Evolutionary conservation across 1,140 invertebrate genomes (phyloP), one percentile per base, ranked within the genome.

Genomic region (Pseudomyrmex concolor): DNA sequence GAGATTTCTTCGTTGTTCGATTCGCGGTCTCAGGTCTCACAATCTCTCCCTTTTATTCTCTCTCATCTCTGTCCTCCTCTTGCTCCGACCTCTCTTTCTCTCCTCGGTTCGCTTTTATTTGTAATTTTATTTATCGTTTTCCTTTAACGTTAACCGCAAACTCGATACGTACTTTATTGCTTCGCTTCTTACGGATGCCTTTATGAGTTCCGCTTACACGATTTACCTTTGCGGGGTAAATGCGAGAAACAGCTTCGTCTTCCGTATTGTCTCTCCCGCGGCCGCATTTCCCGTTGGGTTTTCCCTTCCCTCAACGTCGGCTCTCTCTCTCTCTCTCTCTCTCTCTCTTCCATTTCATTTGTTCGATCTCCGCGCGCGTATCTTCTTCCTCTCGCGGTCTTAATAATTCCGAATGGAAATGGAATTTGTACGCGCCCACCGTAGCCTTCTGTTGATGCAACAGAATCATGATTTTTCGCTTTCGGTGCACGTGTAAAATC

Each of bases 41-140:
- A 45, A 51, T 80, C 25, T 34, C 34, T 34, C 34, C 34, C 34
- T 34, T 34, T 7, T 7, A 34, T 34, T 34, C 34, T 34, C 34
- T 34, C 34, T 34, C 25, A 34, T 25, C 34, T 15, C 17, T 10
- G 34, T 25, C 5, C 34, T 34, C 34, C 5, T 25, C 22, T 22
- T 15, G 25, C 7, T 3, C 15, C 54, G 17, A 17, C 63, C 22
- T 43, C 17, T 17, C 17, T 55, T 13, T 83, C 72, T 57, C 43
- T 72, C 59, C 45, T 10, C 9, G 9, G 43, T 19, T 60, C 59
- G 50, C 62, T 86, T 83, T 87, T 86, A 86, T 80, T 87, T 87
- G 77, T 87, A 87, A 87, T 87, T 86, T 87, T 87, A 87, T 87
- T 87, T 87, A 84, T 83, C 85, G 85, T 86, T 74, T 59, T 64